Evolutionary conservation across 2,888 invertebrate species (phyloP), one percentile per base, ranked within the genome.

Genomic region (Aromia moschata): DNA sequence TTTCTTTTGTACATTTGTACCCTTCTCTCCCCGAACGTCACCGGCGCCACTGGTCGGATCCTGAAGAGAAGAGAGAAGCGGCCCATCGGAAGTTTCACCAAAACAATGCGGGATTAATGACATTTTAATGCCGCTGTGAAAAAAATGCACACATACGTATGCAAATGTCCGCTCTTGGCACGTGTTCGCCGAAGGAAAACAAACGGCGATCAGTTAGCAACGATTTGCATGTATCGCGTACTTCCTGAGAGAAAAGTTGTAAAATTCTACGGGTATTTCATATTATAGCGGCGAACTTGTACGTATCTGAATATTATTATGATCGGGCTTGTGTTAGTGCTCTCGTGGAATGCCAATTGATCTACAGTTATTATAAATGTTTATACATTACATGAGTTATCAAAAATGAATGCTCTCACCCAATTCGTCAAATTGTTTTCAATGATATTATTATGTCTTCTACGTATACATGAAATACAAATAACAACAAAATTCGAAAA

Each of bases 41-140:
- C n/a, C n/a, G n/a, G n/a, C n/a, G n/a, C n/a, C n/a, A n/a, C n/a
- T n/a, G n/a, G 49, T 52, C 45, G 40, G 25, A 46, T 56, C 45
- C 37, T 56, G 45, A 56, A 52, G 51, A 51, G 51, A 43, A 46
- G 59, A 65, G 55, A 62, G 58, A 56, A 60, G 40, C 61, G 54
- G 47, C 51, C 38, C 38, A 44, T 53, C 46, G 53, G 55, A 64
- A 68, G 64, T 71, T 72, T 72, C 71, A 71, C 71, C 70, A 67
- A 64, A 71, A 71, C 64, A 65, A 70, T 71, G 68, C 62, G 60
- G 67, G 63, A 70, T 67, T 65, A 70, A 67, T 64, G 58, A 61
- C 65, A 61, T 60, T 61, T 62, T 64, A 60, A 55, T 64, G 58
- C 58, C 52, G 38, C 17, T 30, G 41, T 33, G 20, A 17, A 49